Conservation (phyloP, 2,113 vertebrate genomes). For the Aegotheles bennettii region DNA sequence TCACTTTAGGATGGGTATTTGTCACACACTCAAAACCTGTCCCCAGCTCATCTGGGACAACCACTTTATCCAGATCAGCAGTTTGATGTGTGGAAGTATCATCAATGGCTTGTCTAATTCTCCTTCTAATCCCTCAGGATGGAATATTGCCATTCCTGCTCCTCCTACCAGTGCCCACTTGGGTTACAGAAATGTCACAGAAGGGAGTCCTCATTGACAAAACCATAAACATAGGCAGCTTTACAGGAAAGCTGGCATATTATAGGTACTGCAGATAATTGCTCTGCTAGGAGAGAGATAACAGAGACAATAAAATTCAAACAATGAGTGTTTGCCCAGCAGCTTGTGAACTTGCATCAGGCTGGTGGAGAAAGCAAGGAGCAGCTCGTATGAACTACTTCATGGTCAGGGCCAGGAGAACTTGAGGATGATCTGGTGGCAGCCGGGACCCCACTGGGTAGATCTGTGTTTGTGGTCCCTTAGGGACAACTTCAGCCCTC, state of each 20-base stretch:
- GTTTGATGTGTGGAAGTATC: neutral
- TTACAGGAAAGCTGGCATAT: neutral
- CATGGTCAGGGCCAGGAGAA: neutral
- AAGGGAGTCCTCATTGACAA: neutral
- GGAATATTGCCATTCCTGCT: neutral
- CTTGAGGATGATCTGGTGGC: neutral
- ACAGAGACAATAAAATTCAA: neutral
- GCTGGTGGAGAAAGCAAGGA: neutral
- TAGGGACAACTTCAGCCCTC: neutral
- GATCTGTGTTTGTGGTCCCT: neutral
- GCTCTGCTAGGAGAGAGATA: neutral
- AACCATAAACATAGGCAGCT: neutral
- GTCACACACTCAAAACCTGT: neutral
- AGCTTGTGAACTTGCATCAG: neutral
- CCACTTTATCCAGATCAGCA: neutral
- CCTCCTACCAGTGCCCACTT: neutral
- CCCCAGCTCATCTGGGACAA: neutral
- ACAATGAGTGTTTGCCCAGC: neutral
- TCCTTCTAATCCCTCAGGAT: neutral
- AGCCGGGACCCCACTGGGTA: accelerated
- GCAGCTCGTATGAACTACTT: neutral
- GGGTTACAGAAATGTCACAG: neutral
- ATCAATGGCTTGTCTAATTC: neutral
- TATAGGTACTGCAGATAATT: neutral
- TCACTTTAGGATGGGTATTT: neutral